phyloP scores from a whole-genome alignment of 2,888 invertebrate species.

The Bhutanitis thaidina region DNA sequence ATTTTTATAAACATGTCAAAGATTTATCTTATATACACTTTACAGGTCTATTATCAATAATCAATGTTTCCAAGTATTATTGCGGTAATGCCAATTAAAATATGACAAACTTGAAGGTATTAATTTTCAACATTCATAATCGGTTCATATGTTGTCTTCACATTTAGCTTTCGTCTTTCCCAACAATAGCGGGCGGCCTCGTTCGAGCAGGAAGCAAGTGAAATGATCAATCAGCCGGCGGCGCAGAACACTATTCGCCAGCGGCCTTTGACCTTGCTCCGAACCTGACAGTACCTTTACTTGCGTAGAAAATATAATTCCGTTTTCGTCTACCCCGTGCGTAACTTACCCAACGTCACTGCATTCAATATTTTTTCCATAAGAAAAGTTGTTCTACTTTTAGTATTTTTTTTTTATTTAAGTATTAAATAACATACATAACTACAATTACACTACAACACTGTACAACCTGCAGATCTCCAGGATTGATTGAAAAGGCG shows the following conservation, averaged over 20 bases:
- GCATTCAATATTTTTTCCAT: too few relatives aligned
- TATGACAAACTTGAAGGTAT: too few relatives aligned
- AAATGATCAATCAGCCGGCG: constrained; percentile 61
- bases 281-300: constrained; percentile 22
- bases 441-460: too few relatives aligned
- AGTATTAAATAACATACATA: too few relatives aligned
- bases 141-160: background rate
- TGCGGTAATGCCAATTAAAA: background rate
- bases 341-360: background rate
- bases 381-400: too few relatives aligned
- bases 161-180: constrained; percentile 37
- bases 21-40: too few relatives aligned
- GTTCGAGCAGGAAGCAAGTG: constrained; percentile 51
- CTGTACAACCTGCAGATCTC: too few relatives aligned
- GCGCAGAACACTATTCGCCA: constrained; percentile 18
- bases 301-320: constrained; percentile 12
- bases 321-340: constrained; percentile 5
- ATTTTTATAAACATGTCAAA: too few relatives aligned
- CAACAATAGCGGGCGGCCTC: constrained; percentile 56
- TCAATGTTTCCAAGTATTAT: too few relatives aligned
- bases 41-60: too few relatives aligned
- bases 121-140: background rate
- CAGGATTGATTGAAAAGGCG: too few relatives aligned
- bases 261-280: constrained; percentile 36
- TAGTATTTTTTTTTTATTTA: too few relatives aligned